Percentiles rank a stretch among this genome's conserved stretches.
phyloP scores from a whole-genome alignment of 2,797 vertebrate species.

The Pseudochaenichthys georgianus region DNA sequence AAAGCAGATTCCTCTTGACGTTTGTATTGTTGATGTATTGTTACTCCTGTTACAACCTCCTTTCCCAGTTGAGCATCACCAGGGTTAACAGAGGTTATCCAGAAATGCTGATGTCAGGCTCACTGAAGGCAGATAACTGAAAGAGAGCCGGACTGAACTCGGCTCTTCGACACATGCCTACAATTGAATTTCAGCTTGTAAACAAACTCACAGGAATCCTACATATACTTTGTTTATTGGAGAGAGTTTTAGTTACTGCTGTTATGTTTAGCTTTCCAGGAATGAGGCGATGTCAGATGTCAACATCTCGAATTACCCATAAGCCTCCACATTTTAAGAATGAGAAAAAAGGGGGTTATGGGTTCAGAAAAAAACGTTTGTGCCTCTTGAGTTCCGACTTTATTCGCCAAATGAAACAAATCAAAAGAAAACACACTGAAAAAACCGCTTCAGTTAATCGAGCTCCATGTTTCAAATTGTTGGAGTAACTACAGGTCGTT shows the following conservation, averaged over 20 bases:
- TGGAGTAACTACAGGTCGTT: conserved; percentile 15
- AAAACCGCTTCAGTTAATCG: conserved; percentile 6
- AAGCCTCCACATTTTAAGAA: not conserved
- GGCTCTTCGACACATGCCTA: too few species aligned
- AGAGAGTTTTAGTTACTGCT: not conserved
- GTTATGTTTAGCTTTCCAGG: not conserved
- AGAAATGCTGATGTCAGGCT: not conserved
- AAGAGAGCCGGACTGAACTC: too few species aligned
- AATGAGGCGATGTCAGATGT: not conserved
- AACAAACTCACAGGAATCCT: not conserved
- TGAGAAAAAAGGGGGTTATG: too few species aligned
- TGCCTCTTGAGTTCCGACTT: not conserved
- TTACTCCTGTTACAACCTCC: too few species aligned
- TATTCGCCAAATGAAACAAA: conserved; percentile 12
- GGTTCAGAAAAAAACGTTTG: not conserved
- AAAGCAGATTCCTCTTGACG: not conserved
- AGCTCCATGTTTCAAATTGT: not conserved
- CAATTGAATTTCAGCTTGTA: not conserved
- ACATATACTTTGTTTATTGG: not conserved
- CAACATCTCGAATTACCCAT: not conserved
- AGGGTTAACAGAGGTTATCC: not conserved
- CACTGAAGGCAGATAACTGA: not conserved
- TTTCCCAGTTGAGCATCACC: too few species aligned
- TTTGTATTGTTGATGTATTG: too few species aligned
- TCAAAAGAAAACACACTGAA: conserved; percentile 5